A percentile compares a stretch with the other conserved stretches of the same genome.
Evolutionary conservation across 1,140 invertebrate species (phyloP).

Genomic region (Tetragonula clypearis): DNA sequence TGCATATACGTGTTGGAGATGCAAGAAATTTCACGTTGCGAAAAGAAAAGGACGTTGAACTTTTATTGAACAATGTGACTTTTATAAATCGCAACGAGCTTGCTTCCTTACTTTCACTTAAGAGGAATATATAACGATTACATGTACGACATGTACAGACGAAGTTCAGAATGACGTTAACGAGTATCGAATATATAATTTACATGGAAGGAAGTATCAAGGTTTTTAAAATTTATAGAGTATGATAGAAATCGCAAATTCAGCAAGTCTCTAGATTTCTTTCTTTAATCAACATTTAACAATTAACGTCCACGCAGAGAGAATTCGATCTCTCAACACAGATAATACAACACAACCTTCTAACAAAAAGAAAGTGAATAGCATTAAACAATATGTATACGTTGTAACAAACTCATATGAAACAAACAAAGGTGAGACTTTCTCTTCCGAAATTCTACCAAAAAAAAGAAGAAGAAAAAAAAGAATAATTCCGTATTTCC

Average conservation of each 20-base stretch:
- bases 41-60: background rate
- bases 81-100: background rate
- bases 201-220: background rate
- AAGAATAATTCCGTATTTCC: too few species aligned
- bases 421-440: background rate
- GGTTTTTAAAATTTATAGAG: background rate
- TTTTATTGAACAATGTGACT: background rate
- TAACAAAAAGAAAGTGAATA: background rate
- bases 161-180: background rate
- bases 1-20: background rate
- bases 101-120: conserved; percentile 8
- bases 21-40: background rate
- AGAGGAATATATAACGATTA: background rate
- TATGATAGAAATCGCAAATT: too few species aligned
- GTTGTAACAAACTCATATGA: background rate
- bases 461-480: too few species aligned
- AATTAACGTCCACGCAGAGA: background rate
- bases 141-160: too few species aligned
- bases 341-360: background rate
- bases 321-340: background rate
- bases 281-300: background rate
- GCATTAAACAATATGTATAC: too few species aligned
- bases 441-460: too few species aligned
- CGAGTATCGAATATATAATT: background rate
- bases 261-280: too few species aligned